Evolutionary conservation across 2,797 vertebrate genomes (phyloP).

Genomic region (Thaleichthys pacificus): DNA sequence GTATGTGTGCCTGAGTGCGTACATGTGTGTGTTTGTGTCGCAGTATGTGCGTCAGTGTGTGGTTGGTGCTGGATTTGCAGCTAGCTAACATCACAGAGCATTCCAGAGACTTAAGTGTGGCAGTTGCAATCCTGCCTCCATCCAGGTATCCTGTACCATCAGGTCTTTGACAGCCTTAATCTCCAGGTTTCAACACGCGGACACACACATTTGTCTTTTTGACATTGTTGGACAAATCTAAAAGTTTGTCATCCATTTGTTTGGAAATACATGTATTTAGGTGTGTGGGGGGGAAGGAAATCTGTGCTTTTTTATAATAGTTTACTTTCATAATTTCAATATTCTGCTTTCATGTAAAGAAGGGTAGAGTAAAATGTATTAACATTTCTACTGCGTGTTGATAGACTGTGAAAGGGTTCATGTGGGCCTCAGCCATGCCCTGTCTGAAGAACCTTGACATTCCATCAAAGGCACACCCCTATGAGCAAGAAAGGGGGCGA

Average conservation of each 20-base stretch:
- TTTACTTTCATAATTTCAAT: no score
- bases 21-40: conserved; percentile 14
- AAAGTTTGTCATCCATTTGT: conserved; percentile 22
- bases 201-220: not conserved
- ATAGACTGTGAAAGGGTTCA: not conserved
- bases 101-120: conserved; percentile 65
- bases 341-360: no score
- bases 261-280: conserved; percentile 11
- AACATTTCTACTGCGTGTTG: not conserved
- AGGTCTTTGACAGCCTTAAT: conserved; percentile 47
- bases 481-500: conserved; percentile 45
- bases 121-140: conserved; percentile 42
- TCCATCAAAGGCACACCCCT: conserved; percentile 50
- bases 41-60: not conserved
- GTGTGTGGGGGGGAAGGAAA: conserved; percentile 42
- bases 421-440: not conserved
- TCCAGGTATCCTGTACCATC: conserved; percentile 58
- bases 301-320: no score
- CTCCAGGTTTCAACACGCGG: not conserved
- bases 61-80: conserved; percentile 25
- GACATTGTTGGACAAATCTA: conserved; percentile 57
- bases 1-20: conserved; percentile 4
- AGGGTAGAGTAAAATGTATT: no score
- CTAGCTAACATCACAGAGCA: conserved; percentile 26
- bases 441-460: not conserved